phyloP scores from a whole-genome alignment of 2,888 invertebrate genomes.

The Xestia xanthographa region DNA sequence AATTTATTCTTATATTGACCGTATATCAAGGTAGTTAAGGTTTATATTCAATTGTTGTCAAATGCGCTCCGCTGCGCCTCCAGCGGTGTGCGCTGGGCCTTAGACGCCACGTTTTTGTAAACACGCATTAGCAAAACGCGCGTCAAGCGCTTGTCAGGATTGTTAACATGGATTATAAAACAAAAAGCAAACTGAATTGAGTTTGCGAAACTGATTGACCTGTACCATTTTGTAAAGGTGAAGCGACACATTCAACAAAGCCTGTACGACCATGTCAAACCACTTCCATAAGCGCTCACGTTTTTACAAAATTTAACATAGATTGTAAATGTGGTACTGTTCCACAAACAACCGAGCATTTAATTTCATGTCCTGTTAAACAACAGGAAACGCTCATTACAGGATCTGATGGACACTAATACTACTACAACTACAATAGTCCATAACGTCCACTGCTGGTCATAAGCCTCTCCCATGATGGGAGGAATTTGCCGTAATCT shows the following conservation, averaged over 20 bases:
- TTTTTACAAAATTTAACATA: not conserved
- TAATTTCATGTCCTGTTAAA: not conserved
- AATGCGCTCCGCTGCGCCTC: no score
- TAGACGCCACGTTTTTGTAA: conserved; percentile 27
- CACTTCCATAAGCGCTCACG: no score
- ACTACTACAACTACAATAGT: no score
- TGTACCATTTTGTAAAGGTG: not conserved
- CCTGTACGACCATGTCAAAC: not conserved
- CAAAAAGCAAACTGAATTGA: conserved; percentile 1
- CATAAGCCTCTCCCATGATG: no score
- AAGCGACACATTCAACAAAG: conserved; percentile 4
- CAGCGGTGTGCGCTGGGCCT: no score
- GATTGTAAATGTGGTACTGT: not conserved
- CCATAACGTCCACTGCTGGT: no score
- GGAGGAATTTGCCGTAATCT: no score
- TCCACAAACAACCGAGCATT: not conserved
- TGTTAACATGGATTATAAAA: conserved; percentile 41
- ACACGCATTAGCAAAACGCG: conserved; percentile 55
- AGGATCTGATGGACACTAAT: not conserved
- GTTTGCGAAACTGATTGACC: not conserved
- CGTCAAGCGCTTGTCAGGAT: conserved; percentile 61
- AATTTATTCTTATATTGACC: no score
- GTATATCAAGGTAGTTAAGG: no score
- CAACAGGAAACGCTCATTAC: no score
- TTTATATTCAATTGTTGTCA: no score